Conservation (phyloP, 2,888 invertebrate genomes). For the Icerya purchasi region DNA sequence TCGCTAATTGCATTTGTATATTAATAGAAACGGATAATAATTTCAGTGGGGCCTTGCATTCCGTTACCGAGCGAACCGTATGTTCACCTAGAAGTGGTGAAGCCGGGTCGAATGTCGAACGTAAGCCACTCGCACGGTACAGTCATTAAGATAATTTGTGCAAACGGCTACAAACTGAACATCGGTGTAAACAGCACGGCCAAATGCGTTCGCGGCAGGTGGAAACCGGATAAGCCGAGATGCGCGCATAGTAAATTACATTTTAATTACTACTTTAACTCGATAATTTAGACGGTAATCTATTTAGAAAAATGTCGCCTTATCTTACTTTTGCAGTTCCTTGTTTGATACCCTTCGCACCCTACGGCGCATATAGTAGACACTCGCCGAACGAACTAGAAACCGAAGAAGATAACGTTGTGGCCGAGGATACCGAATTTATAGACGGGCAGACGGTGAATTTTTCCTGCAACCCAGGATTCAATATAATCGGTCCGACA, state of each 20-base stretch:
- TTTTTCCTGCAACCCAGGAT: conserved; percentile 54
- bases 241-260: conserved; percentile 61
- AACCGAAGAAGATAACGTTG: conserved; percentile 27
- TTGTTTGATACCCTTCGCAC: conserved; percentile 44
- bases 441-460: conserved; percentile 50
- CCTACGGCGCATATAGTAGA: conserved; percentile 39
- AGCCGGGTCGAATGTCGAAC: conserved; percentile 45
- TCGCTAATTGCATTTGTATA: too few species aligned
- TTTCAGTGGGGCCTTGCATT: conserved; percentile 42
- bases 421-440: conserved; percentile 37
- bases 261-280: conserved; percentile 3
- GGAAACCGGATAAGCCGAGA: conserved; percentile 61
- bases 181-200: conserved; percentile 51
- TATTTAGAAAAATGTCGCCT: not conserved
- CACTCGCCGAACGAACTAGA: conserved; percentile 26
- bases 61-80: conserved; percentile 39
- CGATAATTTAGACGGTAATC: not conserved
- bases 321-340: conserved; percentile 37
- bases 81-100: conserved; percentile 45
- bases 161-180: conserved; percentile 53
- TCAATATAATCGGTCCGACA: conserved; percentile 36
- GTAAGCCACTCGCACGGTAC: conserved; percentile 54
- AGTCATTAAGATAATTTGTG: conserved; percentile 50
- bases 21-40: too few species aligned
- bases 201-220: conserved; percentile 59